Percentiles rank a stretch among this genome's conserved stretches.
phyloP scores from a whole-genome alignment of 2,797 vertebrate species.

The Gobio occitaniae region DNA sequence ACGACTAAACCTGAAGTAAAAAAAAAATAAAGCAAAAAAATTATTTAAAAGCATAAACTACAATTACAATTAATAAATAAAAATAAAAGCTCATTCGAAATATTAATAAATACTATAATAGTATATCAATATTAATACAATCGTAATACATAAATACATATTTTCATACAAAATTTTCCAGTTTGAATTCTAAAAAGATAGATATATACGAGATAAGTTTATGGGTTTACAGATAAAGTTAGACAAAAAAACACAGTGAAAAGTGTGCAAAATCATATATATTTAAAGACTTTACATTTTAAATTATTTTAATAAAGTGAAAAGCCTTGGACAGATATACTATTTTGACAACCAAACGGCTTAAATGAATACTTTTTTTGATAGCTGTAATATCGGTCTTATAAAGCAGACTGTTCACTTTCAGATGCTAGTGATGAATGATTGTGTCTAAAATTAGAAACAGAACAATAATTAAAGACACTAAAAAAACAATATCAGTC shows the following conservation, averaged over 20 bases:
- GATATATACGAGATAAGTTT: not conserved
- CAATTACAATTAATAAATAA: not conserved
- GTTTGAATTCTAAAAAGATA: too few species aligned
- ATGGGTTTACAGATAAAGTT: not conserved
- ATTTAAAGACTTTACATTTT: too few species aligned
- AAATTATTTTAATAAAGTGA: not conserved
- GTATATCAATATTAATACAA: too few species aligned
- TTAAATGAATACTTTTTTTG: not conserved
- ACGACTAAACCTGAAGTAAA: not conserved
- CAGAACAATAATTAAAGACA: not conserved
- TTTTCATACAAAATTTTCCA: too few species aligned
- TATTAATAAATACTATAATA: not conserved
- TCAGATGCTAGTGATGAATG: not conserved
- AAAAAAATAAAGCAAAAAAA: not conserved
- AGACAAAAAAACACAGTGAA: not conserved
- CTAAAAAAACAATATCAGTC: not conserved
- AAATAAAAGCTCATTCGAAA: not conserved
- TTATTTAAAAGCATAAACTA: not conserved
- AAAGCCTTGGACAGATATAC: not conserved
- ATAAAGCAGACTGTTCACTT: slow-evolving; percentile 2
- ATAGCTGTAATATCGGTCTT: not conserved
- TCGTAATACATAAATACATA: too few species aligned
- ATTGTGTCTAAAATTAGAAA: not conserved
- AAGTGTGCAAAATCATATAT: too few species aligned
- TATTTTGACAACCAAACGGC: not conserved